Base-by-base conservation (phyloP, 2,797 vertebrate species). In the Heterohyrax brucei region DNA sequence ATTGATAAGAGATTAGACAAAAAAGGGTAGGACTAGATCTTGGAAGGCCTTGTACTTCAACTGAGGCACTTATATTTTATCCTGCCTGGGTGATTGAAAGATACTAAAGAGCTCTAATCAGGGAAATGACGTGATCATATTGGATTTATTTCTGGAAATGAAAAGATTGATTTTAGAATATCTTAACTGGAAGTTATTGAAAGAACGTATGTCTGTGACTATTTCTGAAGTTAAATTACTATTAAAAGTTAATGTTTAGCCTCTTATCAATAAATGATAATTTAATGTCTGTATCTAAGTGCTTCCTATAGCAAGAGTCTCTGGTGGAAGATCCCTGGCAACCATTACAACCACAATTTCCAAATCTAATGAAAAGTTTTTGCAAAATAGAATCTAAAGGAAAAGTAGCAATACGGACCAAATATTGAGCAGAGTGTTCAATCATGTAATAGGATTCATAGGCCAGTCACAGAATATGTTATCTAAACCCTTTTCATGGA, bases 261-360 rank as follows among this genome's bases (percentile, higher is more conserved):
- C 80, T 96, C 95, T 94, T 97, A 97, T 98, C 95, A 97, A 97
- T 98, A 97, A 96, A 97, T 96, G 82, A 97, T 96, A 92, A 97
- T 97, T 95, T 97, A 97, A 96, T 97, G 96, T 4, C 53, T 75
- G 83, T 93, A 87, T 95, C 93, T 97, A 97, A 97, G 97, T 97
- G 96, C 96, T 95, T 97, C 33, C 72, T 93, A 92, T 70, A 95
- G 75, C 21, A 91, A 92, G 33, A 53, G 30, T 96, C 61, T 62
- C 80, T 56, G 53, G 62, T 70, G 30, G 93, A 95, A 93, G 48
- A 92, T 87, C 90, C 90, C 53, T 83, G 73, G 72, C 56, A 95
- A 97, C 61, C 66, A 91, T 33, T 19, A 10, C 70, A 62, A 62
- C 26, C 72, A 70, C 93, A 92, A 83, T 92, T 96, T 96, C 87